A percentile compares a stretch with the other conserved stretches of the same genome.
phyloP scores from a whole-genome alignment of 1,140 invertebrate genomes.

The Caerostris extrusa region DNA sequence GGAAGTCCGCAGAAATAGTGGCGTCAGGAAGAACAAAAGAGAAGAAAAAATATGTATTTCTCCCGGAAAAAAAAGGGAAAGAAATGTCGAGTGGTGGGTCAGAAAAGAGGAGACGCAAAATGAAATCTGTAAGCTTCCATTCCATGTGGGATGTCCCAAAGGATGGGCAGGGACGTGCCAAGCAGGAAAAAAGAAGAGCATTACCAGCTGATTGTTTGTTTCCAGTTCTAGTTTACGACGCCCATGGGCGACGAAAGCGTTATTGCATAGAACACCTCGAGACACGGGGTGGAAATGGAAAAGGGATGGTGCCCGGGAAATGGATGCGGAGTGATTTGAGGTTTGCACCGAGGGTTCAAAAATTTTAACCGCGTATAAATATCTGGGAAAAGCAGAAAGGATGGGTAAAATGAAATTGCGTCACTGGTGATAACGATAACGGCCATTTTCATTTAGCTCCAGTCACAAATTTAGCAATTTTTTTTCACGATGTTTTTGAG shows the following conservation, averaged over 20 bases:
- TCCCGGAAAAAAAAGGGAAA: neutral
- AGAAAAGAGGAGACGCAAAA: slow-evolving; percentile 13
- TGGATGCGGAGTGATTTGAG: neutral
- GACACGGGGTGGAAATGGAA: neutral
- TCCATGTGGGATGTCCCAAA: slow-evolving; percentile 14
- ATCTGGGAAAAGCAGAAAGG: too few relatives aligned
- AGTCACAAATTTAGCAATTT: too few relatives aligned
- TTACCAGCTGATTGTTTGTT: slow-evolving; percentile 69
- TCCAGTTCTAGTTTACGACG: slow-evolving; percentile 62
- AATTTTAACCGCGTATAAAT: neutral
- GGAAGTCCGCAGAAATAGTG: slow-evolving; percentile 3
- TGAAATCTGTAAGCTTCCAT: slow-evolving; percentile 69
- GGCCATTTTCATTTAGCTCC: too few relatives aligned
- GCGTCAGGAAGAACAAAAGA: neutral
- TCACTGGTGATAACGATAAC: too few relatives aligned
- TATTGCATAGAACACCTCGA: slow-evolving; percentile 58
- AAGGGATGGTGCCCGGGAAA: too few relatives aligned
- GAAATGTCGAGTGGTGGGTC: slow-evolving; percentile 7
- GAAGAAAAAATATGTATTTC: neutral
- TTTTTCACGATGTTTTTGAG: too few relatives aligned
- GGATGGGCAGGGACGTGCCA: neutral
- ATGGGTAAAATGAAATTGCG: too few relatives aligned
- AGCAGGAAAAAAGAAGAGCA: slow-evolving; percentile 49
- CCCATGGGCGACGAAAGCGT: slow-evolving; percentile 38
- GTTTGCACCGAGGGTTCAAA: neutral